Evolutionary conservation across 2,888 invertebrate species (phyloP).

Genomic region (Rhagium mordax): DNA sequence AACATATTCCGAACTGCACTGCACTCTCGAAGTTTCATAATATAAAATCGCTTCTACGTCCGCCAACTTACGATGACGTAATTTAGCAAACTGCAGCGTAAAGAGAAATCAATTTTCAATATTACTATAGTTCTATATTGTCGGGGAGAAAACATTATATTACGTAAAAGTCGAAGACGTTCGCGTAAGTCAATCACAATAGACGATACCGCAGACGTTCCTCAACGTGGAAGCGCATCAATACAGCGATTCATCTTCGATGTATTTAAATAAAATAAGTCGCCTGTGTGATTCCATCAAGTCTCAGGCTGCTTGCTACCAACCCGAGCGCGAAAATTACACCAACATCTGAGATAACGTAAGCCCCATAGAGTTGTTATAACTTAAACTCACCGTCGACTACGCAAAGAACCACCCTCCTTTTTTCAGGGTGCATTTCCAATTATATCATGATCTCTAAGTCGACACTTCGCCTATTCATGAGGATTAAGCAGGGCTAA

Average conservation of each 20-base stretch:
- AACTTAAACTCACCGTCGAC: constrained; percentile 35
- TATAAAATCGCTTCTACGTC: constrained; percentile 3
- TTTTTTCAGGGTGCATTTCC: neutral
- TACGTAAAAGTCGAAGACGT: neutral
- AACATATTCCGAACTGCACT: neutral
- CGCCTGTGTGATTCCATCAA: constrained; percentile 67
- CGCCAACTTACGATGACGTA: constrained; percentile 5
- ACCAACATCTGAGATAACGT: constrained; percentile 53
- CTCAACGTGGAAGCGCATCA: neutral
- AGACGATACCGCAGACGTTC: neutral
- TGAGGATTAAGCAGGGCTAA: too few relatives aligned
- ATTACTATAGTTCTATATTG: neutral
- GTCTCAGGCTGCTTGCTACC: constrained; percentile 63
- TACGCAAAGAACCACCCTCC: neutral
- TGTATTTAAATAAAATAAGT: constrained; percentile 64
- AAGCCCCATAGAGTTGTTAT: constrained; percentile 51
- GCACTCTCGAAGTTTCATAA: neutral
- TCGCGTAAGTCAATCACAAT: neutral
- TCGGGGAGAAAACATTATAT: neutral
- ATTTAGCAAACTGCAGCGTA: neutral
- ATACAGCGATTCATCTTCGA: constrained; percentile 58
- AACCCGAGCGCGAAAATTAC: constrained; percentile 66
- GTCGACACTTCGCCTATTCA: neutral
- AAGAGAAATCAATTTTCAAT: neutral
- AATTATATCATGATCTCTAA: neutral